Conservation (phyloP, 1,140 invertebrate genomes). For the Bombus impatiens region DNA sequence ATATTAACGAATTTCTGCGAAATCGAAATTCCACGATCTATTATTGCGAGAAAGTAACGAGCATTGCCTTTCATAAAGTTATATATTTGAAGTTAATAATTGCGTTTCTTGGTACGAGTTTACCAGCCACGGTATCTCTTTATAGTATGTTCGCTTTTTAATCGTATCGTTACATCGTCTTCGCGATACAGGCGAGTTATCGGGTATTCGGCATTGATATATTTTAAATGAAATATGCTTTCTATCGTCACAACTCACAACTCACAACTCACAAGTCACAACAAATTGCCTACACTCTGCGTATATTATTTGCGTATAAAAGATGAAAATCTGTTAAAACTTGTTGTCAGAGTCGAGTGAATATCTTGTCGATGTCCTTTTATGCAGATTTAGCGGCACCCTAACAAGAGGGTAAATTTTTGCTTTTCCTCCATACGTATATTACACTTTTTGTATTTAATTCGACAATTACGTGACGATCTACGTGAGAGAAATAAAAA, state of each 20-base stretch:
- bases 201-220: not conserved
- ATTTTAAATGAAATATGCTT: too few relatives aligned
- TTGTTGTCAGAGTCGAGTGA: not conserved
- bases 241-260: not conserved
- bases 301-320: too few relatives aligned
- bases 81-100: not conserved
- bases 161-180: not conserved
- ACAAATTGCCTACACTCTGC: not conserved
- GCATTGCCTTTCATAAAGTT: not conserved
- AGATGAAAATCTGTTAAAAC: not conserved
- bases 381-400: not conserved
- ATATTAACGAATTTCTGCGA: not conserved
- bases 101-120: not conserved
- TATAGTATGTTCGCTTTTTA: not conserved
- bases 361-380: not conserved
- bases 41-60: constrained; percentile 3
- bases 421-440: not conserved
- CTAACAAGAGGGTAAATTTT: not conserved
- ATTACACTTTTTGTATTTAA: fast-evolving
- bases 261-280: not conserved
- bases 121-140: not conserved
- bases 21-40: not conserved
- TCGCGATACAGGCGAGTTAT: not conserved
- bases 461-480: not conserved
- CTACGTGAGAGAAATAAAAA: too few relatives aligned